Percentiles rank a stretch among this genome's conserved stretches.
Evolutionary conservation across 2,797 vertebrate genomes (phyloP).

Genomic region (Crax fasciolata): DNA sequence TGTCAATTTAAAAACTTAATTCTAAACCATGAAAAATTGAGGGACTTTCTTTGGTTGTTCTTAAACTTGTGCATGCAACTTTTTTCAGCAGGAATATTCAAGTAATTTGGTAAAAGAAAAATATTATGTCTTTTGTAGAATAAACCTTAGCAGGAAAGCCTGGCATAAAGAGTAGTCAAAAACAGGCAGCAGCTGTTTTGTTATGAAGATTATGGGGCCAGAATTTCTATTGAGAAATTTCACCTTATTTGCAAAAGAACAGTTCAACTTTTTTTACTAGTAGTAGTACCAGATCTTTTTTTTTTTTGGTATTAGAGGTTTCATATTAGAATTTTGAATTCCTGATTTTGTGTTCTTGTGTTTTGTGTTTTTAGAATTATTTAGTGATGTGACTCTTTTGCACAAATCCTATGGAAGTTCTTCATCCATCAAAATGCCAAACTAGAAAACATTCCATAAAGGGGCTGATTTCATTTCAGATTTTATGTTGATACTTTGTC

Average conservation of each 20-base stretch:
- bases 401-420: neutral
- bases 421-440: neutral
- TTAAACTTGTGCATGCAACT: neutral
- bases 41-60: neutral
- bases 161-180: neutral
- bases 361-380: neutral
- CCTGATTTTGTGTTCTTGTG: neutral
- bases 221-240: neutral
- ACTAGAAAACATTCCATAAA: neutral
- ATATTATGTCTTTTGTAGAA: fast-evolving
- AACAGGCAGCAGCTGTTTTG: fast-evolving
- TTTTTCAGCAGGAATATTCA: neutral
- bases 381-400: neutral
- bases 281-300: neutral
- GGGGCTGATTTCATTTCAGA: neutral
- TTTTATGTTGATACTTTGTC: constrained; percentile 18
- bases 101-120: neutral
- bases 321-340: neutral
- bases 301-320: neutral
- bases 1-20: neutral
- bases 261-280: neutral
- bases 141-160: neutral
- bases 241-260: neutral
- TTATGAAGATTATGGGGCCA: neutral
- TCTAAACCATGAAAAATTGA: neutral